Conservation (phyloP, 2,113 vertebrate genomes). For the Strix uralensis region DNA sequence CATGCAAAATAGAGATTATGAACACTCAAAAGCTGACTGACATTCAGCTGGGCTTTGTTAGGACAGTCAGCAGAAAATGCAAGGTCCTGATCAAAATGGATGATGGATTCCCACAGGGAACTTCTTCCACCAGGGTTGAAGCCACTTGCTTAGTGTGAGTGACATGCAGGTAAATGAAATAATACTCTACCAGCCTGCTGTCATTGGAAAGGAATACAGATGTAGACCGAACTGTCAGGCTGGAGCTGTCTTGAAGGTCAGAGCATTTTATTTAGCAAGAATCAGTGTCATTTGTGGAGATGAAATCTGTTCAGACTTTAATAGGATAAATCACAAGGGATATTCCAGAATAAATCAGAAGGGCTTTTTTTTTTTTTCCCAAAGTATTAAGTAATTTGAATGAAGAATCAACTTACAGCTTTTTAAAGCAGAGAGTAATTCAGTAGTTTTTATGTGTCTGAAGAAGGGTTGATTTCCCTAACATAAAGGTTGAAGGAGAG, state of each 20-base stretch:
- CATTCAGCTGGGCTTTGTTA: slow-evolving; percentile 22
- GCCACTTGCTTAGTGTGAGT: slow-evolving; percentile 61
- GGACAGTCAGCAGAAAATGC: slow-evolving; percentile 7
- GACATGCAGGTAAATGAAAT: slow-evolving; percentile 64
- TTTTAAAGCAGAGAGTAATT: not conserved
- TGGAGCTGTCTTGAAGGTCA: slow-evolving; percentile 60
- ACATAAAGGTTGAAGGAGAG: not conserved
- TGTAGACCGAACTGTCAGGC: slow-evolving; percentile 55
- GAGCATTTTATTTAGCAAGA: slow-evolving; percentile 63
- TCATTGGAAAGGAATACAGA: slow-evolving; percentile 51
- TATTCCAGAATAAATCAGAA: slow-evolving; percentile 62
- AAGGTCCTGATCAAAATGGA: slow-evolving; percentile 40
- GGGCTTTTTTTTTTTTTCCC: not conserved
- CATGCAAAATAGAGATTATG: slow-evolving; percentile 5
- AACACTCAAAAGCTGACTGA: slow-evolving; percentile 21
- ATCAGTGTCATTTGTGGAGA: slow-evolving; percentile 62
- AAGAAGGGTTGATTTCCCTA: slow-evolving; percentile 21
- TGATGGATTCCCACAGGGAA: slow-evolving; percentile 32
- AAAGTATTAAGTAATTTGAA: slow-evolving; percentile 17
- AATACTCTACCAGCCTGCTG: slow-evolving; percentile 49
- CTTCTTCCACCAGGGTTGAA: slow-evolving; percentile 32
- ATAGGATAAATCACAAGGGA: slow-evolving; percentile 59
- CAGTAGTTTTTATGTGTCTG: not conserved
- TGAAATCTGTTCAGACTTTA: slow-evolving; percentile 60
- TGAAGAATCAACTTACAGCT: not conserved